phyloP scores from a whole-genome alignment of 2,797 vertebrate genomes.

The Florisuga fusca region DNA sequence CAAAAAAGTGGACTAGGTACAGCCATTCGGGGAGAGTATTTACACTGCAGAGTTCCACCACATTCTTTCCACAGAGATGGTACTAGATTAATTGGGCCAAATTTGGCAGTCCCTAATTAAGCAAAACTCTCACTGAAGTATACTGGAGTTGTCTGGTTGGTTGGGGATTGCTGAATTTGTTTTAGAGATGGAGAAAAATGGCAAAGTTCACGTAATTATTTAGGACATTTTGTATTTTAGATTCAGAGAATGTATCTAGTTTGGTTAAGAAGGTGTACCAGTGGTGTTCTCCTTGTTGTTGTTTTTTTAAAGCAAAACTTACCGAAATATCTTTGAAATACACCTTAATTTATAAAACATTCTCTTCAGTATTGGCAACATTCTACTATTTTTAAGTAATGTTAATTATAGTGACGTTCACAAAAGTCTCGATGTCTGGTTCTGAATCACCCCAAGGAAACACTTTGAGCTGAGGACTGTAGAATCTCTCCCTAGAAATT shows the following conservation, averaged over 20 bases:
- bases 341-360: neutral
- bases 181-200: neutral
- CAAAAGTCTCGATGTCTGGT: neutral
- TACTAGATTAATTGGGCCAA: neutral
- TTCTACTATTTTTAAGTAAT: neutral
- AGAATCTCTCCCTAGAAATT: neutral
- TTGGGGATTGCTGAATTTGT: neutral
- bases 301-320: neutral
- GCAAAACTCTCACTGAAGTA: neutral
- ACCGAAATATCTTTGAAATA: neutral
- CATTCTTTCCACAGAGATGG: neutral
- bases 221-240: neutral
- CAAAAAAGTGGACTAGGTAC: neutral
- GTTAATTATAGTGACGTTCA: conserved; percentile 6
- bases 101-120: neutral
- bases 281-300: no score
- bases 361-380: neutral
- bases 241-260: neutral
- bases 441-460: conserved; percentile 17
- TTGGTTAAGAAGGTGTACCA: neutral
- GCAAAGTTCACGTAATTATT: neutral
- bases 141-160: neutral
- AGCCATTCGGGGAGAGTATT: neutral
- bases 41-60: neutral
- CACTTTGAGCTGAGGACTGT: neutral